phyloP scores from a whole-genome alignment of 2,797 vertebrate species.

The Eupleurogrammus muticus region DNA sequence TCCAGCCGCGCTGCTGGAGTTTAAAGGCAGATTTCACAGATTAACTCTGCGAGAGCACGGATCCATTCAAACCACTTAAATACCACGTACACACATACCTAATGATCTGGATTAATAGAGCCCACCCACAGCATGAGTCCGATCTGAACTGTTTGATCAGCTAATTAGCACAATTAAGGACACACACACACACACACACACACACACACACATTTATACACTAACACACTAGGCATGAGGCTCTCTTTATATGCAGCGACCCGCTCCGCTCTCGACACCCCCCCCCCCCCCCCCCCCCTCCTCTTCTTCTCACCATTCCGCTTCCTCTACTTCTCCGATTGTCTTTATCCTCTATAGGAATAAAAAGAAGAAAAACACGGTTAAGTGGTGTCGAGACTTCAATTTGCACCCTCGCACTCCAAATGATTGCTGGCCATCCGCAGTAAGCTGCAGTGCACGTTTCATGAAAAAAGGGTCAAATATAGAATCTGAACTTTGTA shows the following conservation, averaged over 20 bases:
- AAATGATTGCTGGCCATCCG: neutral
- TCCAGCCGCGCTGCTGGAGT: slow-evolving; percentile 22
- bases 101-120: slow-evolving; percentile 69
- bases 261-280: neutral
- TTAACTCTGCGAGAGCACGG: slow-evolving; percentile 9
- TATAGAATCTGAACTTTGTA: neutral
- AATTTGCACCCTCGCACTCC: neutral
- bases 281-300: neutral
- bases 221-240: slow-evolving; percentile 19
- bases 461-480: neutral
- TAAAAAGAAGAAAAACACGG: slow-evolving; percentile 24
- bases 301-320: slow-evolving; percentile 4
- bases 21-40: slow-evolving; percentile 22
- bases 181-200: slow-evolving; percentile 21
- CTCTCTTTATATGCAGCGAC: slow-evolving; percentile 21
- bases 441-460: neutral
- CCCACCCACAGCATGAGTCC: slow-evolving; percentile 48
- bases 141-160: slow-evolving; percentile 72
- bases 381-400: slow-evolving; percentile 25
- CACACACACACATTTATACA: slow-evolving; percentile 19
- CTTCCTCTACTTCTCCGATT: slow-evolving; percentile 8
- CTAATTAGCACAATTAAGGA: slow-evolving; percentile 67
- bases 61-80: slow-evolving; percentile 18
- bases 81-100: slow-evolving; percentile 38
- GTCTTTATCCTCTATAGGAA: slow-evolving; percentile 28